Percentiles rank a stretch among this genome's conserved stretches.
Evolutionary conservation across 1,140 invertebrate genomes (phyloP).

Genomic region (Cecropterus lyciades): DNA sequence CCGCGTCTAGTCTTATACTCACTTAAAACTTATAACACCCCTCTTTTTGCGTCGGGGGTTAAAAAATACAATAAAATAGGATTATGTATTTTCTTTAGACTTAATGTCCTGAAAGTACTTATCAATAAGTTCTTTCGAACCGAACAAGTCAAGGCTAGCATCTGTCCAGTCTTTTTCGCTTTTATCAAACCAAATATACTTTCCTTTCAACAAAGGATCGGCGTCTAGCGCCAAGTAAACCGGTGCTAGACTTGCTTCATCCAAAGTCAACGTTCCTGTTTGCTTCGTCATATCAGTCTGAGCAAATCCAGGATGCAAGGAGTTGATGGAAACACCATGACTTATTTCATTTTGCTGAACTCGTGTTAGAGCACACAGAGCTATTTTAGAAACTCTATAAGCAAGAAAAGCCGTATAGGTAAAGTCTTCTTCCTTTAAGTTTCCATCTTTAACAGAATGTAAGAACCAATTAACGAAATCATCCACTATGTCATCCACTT

Average conservation of each 20-base stretch:
- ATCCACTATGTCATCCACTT: too few species aligned
- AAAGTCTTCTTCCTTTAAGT: conserved; percentile 44
- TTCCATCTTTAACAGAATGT: conserved; percentile 42
- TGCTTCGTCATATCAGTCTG: conserved; percentile 32
- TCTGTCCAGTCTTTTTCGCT: conserved; percentile 49
- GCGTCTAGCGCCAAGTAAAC: conserved; percentile 47
- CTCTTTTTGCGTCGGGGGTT: too few species aligned
- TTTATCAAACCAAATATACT: conserved; percentile 53
- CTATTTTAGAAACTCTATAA: conserved; percentile 48
- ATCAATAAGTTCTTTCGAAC: too few species aligned
- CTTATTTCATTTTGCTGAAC: conserved; percentile 44
- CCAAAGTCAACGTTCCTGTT: conserved; percentile 37
- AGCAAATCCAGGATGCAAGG: conserved; percentile 38
- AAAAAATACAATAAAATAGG: too few species aligned
- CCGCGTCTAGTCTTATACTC: too few species aligned
- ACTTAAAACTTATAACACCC: too few species aligned
- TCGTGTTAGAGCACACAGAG: conserved; percentile 44
- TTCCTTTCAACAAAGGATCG: conserved; percentile 50
- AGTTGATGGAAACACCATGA: conserved; percentile 47
- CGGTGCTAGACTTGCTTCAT: conserved; percentile 38
- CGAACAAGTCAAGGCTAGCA: neutral
- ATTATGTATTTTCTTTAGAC: too few species aligned
- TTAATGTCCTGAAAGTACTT: too few species aligned
- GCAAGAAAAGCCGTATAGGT: conserved; percentile 27
- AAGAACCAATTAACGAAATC: conserved; percentile 52